Conservation (phyloP, 2,888 invertebrate species). For the Schizotus pectinicornis region DNA sequence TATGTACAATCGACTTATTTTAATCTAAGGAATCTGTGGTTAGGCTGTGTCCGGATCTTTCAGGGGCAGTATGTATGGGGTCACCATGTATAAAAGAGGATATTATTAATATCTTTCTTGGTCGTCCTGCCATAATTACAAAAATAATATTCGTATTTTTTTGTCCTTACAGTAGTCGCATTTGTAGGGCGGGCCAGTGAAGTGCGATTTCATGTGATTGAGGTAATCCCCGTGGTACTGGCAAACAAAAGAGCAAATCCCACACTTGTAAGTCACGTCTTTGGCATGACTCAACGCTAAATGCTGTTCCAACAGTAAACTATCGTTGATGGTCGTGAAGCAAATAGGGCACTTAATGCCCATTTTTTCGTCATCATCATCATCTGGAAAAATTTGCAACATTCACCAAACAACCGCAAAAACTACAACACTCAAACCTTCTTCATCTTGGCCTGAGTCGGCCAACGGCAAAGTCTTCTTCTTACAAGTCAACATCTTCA, state of each 20-base stretch:
- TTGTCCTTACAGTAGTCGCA: conserved; percentile 64
- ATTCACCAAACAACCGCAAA: not conserved
- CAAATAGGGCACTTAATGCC: conserved; percentile 63
- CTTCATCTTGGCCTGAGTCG: conserved; percentile 45
- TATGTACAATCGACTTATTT: no score
- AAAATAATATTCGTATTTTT: conserved; percentile 1
- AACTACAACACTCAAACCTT: conserved; percentile 26
- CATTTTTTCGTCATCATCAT: conserved; percentile 50
- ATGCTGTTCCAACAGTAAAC: conserved; percentile 62
- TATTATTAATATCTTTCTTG: no score
- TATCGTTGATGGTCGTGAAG: conserved; percentile 60
- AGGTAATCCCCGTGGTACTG: conserved; percentile 68
- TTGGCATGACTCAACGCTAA: conserved; percentile 63
- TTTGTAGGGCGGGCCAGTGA: conserved; percentile 67
- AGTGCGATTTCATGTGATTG: conserved; percentile 66
- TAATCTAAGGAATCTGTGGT: no score
- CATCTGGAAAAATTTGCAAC: conserved; percentile 23
- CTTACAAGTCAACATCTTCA: conserved; percentile 56
- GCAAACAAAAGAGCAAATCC: conserved; percentile 67
- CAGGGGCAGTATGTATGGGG: no score
- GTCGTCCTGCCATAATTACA: no score
- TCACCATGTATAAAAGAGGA: no score
- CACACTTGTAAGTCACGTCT: conserved; percentile 67
- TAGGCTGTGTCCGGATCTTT: no score
- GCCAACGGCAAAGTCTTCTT: conserved; percentile 51